These are phyloP conservation scores for Opisthograptis luteolata DNA, from an alignment of 2,888 invertebrate genomes.

Conservation along the genomic window DNA sequence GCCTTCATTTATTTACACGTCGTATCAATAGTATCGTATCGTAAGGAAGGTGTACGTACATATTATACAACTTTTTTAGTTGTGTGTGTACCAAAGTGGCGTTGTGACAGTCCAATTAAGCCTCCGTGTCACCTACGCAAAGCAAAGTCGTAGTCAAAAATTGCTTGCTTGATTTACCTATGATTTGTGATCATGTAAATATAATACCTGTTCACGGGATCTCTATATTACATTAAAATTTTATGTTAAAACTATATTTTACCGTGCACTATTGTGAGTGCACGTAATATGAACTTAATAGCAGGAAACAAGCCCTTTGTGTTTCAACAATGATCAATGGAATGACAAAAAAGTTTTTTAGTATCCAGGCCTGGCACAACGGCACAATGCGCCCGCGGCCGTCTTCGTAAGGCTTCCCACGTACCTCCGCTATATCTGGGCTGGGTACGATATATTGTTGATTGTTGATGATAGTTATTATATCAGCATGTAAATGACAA, in stretches of 20 bases:
- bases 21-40: not conserved
- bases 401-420: constrained; percentile 70
- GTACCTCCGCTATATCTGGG: constrained; percentile 39
- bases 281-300: constrained; percentile 61
- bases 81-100: no score
- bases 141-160: no score
- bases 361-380: constrained; percentile 68
- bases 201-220: no score
- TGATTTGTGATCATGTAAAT: no score
- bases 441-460: constrained; percentile 4
- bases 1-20: constrained; percentile 6
- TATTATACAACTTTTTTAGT: no score
- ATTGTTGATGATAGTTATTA: no score
- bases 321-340: constrained; percentile 73
- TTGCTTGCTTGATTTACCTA: no score
- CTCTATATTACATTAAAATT: no score
- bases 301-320: constrained; percentile 76
- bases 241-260: constrained; percentile 11
- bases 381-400: constrained; percentile 72
- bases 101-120: no score
- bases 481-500: no score
- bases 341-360: constrained; percentile 73
- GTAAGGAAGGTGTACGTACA: no score
- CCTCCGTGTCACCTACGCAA: no score
- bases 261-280: constrained; percentile 43